Conservation (phyloP, 2,888 invertebrate species). For the Zeuzera pyrina region DNA sequence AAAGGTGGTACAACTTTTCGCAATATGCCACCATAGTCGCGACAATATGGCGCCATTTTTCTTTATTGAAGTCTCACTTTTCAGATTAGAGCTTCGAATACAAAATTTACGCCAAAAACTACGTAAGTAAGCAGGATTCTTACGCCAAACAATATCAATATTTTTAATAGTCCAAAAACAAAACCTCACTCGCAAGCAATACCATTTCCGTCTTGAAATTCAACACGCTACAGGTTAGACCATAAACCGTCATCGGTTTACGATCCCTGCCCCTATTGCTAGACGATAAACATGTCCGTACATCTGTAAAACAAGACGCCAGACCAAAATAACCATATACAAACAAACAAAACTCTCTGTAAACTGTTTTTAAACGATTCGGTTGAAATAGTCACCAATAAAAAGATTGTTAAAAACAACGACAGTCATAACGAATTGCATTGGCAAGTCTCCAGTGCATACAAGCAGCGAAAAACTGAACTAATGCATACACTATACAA, state of each 20-base stretch:
- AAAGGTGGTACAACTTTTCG: constrained; percentile 34
- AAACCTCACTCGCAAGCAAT: background rate
- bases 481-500: too few relatives aligned
- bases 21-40: constrained; percentile 31
- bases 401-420: too few relatives aligned
- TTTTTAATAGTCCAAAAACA: background rate
- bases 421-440: too few relatives aligned
- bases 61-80: too few relatives aligned
- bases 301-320: constrained; percentile 40
- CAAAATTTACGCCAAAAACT: too few relatives aligned
- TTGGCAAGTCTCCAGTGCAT: too few relatives aligned
- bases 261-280: constrained; percentile 38
- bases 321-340: constrained; percentile 11
- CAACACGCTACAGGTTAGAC: constrained; percentile 35
- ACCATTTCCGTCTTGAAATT: constrained; percentile 26
- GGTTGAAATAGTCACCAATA: too few relatives aligned
- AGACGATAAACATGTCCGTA: constrained; percentile 57
- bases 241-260: constrained; percentile 46
- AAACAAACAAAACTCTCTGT: constrained; percentile 18
- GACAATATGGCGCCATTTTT: constrained; percentile 45
- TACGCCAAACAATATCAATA: background rate
- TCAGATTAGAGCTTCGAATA: too few relatives aligned
- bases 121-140: too few relatives aligned
- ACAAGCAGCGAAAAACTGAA: too few relatives aligned
- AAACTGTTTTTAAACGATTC: too few relatives aligned